Base-by-base conservation (phyloP, 2,113 vertebrate species). In the Erythrolamprus reginae region DNA sequence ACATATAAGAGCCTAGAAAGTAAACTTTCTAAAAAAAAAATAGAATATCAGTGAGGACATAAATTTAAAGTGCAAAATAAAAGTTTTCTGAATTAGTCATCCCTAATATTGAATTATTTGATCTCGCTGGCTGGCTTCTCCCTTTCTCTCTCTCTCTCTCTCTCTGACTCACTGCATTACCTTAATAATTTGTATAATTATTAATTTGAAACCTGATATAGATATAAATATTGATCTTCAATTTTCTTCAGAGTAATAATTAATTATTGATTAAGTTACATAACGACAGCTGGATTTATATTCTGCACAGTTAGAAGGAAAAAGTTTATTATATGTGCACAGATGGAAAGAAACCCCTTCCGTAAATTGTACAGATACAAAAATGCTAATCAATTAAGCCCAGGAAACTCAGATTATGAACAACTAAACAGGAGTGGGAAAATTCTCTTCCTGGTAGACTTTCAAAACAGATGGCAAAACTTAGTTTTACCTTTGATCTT, bases 221-320 rank as follows among this genome's bases (percentile, higher is more conserved):
- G 95, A 95, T 95, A 89, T 90, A 19, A 8, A 38, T 77, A 77
- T 77, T 10, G 17, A 77, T 21, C 7, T 77, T 42, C 42, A 42
- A 7, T 42, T 77, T 77, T 77, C 33, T 77, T 77, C 33, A 77
- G 70, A 77, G 33, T 77, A 77, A 77, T 77, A 7, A 42, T 77
- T 38, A 38, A 77, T 77, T 77, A 77, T 77, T 77, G 33, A 77
- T 77, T 77, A 77, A 77, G 33, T 42, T 42, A 42, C 17, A 77
- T 77, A 2, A 77, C 21, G 17, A 23, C 3, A 42, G 7, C 33
- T 77, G 90, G 91, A 96, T 95, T 96, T 95, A 92, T 92, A 95
- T 94, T 93, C 94, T 96, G 94, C 88, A 93, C 93, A 95, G 89
- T 96, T 95, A 96, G 89, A 94, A 93, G 94, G 82, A 88, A 93